Evolutionary conservation across 2,888 invertebrate species (phyloP).

Genomic region (Leptopterna dolabrata): DNA sequence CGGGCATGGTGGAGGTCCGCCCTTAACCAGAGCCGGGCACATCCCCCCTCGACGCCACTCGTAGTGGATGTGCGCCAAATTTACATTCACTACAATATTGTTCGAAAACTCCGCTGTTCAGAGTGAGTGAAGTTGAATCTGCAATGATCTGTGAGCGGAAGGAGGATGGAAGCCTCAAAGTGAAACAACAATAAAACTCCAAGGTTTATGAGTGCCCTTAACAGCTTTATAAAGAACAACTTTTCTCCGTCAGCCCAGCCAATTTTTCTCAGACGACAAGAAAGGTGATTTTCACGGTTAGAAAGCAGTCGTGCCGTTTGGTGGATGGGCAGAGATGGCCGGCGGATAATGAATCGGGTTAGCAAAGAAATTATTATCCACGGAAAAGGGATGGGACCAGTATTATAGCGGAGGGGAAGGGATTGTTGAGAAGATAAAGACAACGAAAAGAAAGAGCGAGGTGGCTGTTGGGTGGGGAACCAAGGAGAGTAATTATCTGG

Average conservation of each 20-base stretch:
- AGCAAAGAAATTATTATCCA: slow-evolving; percentile 3
- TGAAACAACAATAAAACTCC: background rate
- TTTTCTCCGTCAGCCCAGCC: background rate
- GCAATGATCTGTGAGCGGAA: background rate
- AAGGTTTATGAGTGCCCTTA: background rate
- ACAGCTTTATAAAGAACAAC: background rate
- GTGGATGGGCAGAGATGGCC: background rate
- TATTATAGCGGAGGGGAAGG: background rate
- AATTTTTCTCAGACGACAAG: background rate
- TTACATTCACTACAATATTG: too few relatives aligned
- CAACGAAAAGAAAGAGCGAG: slow-evolving; percentile 3
- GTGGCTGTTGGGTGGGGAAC: background rate
- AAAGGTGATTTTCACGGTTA: slow-evolving; percentile 7
- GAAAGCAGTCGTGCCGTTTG: slow-evolving; percentile 7
- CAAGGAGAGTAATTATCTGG: background rate
- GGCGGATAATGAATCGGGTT: background rate
- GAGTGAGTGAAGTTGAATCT: background rate
- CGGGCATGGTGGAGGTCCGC: too few relatives aligned
- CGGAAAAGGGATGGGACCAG: background rate
- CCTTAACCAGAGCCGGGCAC: too few relatives aligned
- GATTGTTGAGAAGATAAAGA: background rate
- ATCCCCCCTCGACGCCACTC: too few relatives aligned
- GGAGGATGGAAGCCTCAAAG: background rate
- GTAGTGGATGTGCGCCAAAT: too few relatives aligned
- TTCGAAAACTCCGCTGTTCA: background rate